Base-by-base conservation (phyloP, 2,888 invertebrate species). In the Helleia helle region DNA sequence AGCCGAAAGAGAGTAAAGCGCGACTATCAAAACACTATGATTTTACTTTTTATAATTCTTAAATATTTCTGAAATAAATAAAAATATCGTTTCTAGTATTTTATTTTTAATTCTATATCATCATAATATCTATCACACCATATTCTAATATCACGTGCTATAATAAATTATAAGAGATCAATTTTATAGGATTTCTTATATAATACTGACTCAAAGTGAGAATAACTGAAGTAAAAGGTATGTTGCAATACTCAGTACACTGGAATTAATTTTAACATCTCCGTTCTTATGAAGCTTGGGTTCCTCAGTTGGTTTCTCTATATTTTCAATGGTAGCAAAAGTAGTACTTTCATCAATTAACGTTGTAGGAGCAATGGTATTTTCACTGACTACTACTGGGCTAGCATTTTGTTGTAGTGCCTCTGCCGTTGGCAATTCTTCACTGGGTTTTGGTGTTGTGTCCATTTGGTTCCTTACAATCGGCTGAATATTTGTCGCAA, bases 21-120 rank as follows among this genome's bases (percentile, higher is more conserved):
- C 59, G 72, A 43, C 50, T 80, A 40, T 62, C 74, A 4, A 62
- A 72, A 42, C 62, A 75, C 45, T 85, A 85, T 48, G 83, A 83
- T 52, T 84, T 83, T 56, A 75, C 71, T 13, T 75, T 81, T n/a
- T n/a, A 52, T 71, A 77, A 53, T 74, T 49, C 55, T 37, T 11
- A 36, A 11, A 9, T 13, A 12, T 6, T 11, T 2, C 22, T 22
- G 8, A 22, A 8, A 22, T 3, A 1, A 4, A 22, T 22, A 22
- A 22, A 22, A 22, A 7, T 1, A 7, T 8, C 22, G 8, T 22
- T 8, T 8, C 5, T 18, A 18, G 18, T 22, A 8, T 22, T 7
- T 4, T 2, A 7, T 22, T 5, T 13, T 37, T 37, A n/a, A n/a
- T n/a, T n/a, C n/a, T n/a, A n/a, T n/a, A n/a, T n/a, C n/a, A n/a